phyloP scores from a whole-genome alignment of 2,888 invertebrate species.

The Drosophila rubida region DNA sequence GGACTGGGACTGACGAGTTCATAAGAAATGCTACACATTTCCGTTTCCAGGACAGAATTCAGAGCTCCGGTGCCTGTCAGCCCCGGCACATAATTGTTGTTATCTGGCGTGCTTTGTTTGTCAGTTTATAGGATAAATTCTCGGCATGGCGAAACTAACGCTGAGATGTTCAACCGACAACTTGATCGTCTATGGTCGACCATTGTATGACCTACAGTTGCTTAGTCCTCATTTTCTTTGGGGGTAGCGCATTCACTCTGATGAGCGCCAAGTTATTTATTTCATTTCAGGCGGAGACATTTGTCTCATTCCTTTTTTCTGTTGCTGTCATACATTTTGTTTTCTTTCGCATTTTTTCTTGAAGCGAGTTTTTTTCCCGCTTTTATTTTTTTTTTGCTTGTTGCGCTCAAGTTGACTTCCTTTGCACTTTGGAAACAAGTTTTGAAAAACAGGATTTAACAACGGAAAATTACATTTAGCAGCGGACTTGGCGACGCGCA shows the following conservation, averaged over 20 bases:
- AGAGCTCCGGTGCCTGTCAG: conserved; percentile 17
- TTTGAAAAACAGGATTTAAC: conserved; percentile 80
- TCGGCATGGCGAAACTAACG: conserved; percentile 25
- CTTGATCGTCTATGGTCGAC: conserved; percentile 23
- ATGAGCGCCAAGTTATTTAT: conserved; percentile 52
- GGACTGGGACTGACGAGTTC: conserved; percentile 13
- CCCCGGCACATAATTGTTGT: conserved; percentile 32
- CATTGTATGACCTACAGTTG: conserved; percentile 38
- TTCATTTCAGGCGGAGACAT: conserved; percentile 34
- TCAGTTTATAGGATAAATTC: conserved; percentile 55
- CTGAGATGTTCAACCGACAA: conserved; percentile 9
- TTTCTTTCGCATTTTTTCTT: conserved; percentile 11
- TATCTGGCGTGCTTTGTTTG: conserved; percentile 39
- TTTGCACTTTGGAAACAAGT: conserved; percentile 77
- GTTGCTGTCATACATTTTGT: conserved; percentile 11
- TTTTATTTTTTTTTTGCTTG: conserved; percentile 49
- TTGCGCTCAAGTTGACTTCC: conserved; percentile 78
- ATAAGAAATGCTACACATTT: conserved; percentile 47
- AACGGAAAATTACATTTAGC: conserved; percentile 81
- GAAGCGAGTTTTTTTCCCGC: conserved; percentile 15
- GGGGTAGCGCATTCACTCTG: conserved; percentile 26
- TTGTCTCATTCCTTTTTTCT: conserved; percentile 24
- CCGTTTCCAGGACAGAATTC: conserved; percentile 39
- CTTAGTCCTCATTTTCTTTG: conserved; percentile 1
- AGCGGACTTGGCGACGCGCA: conserved; percentile 49